Evolutionary conservation across 2,797 vertebrate species (phyloP), one percentile per base, ranked within the genome.

Genomic region (Fundulus diaphanus): DNA sequence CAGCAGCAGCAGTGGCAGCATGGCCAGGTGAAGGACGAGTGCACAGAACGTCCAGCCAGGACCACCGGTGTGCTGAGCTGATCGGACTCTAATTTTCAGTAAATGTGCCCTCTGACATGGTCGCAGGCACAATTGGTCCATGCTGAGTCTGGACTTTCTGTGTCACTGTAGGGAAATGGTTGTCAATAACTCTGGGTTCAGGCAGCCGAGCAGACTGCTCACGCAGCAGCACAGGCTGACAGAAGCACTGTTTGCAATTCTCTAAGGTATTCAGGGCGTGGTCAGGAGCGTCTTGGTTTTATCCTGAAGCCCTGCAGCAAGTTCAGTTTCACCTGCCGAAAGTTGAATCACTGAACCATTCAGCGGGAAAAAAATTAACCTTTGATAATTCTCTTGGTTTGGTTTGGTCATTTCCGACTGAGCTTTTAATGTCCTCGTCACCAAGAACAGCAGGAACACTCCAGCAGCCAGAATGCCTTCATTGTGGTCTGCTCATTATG

Each of bases 11-110:
- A 68, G 82, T 72, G 57, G 81, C 61, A 46, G 59, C 48, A 12
- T 3, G 11, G 72, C 88, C 73, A 67, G 52, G 84, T 82, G 85
- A 90, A 93, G 89, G 90, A 84, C 85, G 15, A 52, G 63, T 68
- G 68, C 37, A 24, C 33, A 1, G 51, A 12, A 57, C 6, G 18
- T 63, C 73, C 67, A 0, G 15, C 18, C 4, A 1, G 20, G 76
- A 72, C 79, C 76, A 29, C 65, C 9, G 51, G 54, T 74, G 78
- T 0, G 7, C 3, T 78, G 73, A 74, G 83, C 83, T 85, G 85
- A 92, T 89, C 71, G 0, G 46, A 70, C 76, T 77, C 68, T 65
- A 72, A 78, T 85, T 85, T 85, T 84, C 70, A 76, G 81, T 91
- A 79, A 90, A 87, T 89, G 80, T 78, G 77, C 69, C 82, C 82